Conservation (phyloP, 2,888 invertebrate genomes). For the Blastobasis adustella region DNA sequence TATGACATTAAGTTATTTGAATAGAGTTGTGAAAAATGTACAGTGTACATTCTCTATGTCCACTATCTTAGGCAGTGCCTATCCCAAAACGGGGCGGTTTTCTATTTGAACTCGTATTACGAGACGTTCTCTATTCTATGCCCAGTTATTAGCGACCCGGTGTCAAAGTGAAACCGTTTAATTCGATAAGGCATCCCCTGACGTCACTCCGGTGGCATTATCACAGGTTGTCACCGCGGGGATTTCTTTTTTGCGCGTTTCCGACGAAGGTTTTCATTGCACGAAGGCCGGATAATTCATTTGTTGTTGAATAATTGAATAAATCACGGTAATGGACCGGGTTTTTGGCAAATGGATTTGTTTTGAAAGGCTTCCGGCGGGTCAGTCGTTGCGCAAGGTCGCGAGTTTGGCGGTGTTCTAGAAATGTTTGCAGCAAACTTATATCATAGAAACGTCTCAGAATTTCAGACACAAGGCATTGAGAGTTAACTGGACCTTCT, state of each 20-base stretch:
- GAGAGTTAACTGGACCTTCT: neutral
- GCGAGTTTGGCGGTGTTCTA: too few relatives aligned
- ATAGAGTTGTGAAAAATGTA: too few relatives aligned
- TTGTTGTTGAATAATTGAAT: constrained; percentile 63
- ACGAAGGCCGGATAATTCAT: constrained; percentile 45
- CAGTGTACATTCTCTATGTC: too few relatives aligned
- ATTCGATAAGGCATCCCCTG: too few relatives aligned
- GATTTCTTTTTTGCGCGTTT: constrained; percentile 14
- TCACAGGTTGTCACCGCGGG: constrained; percentile 10
- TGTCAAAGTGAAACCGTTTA: too few relatives aligned
- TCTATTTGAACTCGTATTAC: too few relatives aligned
- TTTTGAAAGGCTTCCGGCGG: constrained; percentile 34
- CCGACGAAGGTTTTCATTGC: constrained; percentile 17
- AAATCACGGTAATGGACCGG: constrained; percentile 59
- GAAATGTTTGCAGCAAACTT: too few relatives aligned
- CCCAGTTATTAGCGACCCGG: too few relatives aligned
- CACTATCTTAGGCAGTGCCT: too few relatives aligned
- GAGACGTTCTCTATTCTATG: too few relatives aligned
- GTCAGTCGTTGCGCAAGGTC: constrained; percentile 2
- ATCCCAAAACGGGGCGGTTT: too few relatives aligned
- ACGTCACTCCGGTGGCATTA: constrained; percentile 1
- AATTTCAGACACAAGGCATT: neutral
- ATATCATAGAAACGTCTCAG: neutral
- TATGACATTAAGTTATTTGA: too few relatives aligned
- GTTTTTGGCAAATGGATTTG: constrained; percentile 53